Conservation (phyloP, 2,797 vertebrate species). For the Masticophis lateralis region DNA sequence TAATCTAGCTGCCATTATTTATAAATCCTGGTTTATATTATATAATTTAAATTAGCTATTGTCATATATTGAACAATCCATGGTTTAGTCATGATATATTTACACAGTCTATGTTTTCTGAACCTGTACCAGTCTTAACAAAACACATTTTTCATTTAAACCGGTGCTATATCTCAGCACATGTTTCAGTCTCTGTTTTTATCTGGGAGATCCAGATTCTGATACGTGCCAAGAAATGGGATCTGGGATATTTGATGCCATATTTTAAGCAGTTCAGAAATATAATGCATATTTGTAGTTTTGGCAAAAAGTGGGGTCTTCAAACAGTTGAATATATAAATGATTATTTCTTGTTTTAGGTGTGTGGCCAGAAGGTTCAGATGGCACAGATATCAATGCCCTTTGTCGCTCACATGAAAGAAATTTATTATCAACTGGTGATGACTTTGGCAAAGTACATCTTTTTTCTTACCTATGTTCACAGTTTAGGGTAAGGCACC, state of each 20-base stretch:
- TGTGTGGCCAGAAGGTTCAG: conserved; percentile 95
- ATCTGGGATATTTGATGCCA: neutral
- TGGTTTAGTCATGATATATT: neutral
- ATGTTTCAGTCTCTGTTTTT: neutral
- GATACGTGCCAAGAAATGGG: neutral
- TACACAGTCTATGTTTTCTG: neutral
- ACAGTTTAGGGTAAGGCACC: conserved; percentile 86
- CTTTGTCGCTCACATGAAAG: conserved; percentile 84
- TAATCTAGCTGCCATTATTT: neutral
- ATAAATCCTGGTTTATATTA: neutral
- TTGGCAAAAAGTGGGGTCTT: neutral
- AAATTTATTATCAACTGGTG: conserved; percentile 89
- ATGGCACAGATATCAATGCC: conserved; percentile 95
- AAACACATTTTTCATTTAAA: neutral
- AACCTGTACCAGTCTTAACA: neutral
- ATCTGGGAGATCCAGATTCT: neutral
- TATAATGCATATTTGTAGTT: neutral
- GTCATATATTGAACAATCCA: neutral
- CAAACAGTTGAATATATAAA: neutral
- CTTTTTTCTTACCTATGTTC: conserved; percentile 94
- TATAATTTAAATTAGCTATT: neutral
- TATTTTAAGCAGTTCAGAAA: neutral
- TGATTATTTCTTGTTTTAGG: conserved; percentile 72
- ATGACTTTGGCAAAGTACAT: conserved; percentile 98
- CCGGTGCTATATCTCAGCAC: neutral